Evolutionary conservation across 2,797 vertebrate species (phyloP).

Genomic region (Pristis pectinata): DNA sequence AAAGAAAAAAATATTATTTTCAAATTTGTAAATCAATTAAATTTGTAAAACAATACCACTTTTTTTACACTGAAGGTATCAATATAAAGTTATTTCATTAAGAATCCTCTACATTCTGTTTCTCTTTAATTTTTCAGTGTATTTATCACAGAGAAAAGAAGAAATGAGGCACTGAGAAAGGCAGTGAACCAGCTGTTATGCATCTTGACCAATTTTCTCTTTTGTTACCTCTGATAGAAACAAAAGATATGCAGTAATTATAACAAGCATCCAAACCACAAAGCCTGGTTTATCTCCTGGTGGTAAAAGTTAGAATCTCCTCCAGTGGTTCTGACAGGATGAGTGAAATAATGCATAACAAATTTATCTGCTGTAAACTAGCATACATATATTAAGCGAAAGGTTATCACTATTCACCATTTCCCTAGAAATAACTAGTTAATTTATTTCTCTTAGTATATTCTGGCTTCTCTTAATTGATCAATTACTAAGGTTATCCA

Average conservation of each 20-base stretch:
- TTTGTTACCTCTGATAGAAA: not conserved
- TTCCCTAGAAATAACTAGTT: not conserved
- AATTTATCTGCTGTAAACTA: not conserved
- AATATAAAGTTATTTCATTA: not conserved
- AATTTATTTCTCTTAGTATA: not conserved
- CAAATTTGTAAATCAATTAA: not conserved
- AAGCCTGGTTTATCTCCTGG: not conserved
- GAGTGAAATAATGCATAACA: not conserved
- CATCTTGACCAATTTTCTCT: not conserved
- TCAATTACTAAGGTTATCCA: not conserved
- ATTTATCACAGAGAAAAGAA: too few relatives aligned
- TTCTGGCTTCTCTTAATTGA: not conserved
- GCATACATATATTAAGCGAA: not conserved
- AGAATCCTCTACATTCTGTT: not conserved
- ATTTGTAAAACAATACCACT: not conserved
- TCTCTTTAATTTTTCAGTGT: not conserved
- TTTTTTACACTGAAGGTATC: not conserved
- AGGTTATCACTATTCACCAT: not conserved
- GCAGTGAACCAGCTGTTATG: not conserved
- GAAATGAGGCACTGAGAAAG: not conserved
- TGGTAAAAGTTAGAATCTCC: not conserved
- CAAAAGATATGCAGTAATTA: not conserved
- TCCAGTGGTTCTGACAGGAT: not conserved
- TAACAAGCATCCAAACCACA: not conserved
- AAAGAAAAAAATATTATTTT: not conserved